These are phyloP conservation scores for Candidula unifasciata DNA, from an alignment of 2,888 invertebrate genomes.

Conservation along the genomic window DNA sequence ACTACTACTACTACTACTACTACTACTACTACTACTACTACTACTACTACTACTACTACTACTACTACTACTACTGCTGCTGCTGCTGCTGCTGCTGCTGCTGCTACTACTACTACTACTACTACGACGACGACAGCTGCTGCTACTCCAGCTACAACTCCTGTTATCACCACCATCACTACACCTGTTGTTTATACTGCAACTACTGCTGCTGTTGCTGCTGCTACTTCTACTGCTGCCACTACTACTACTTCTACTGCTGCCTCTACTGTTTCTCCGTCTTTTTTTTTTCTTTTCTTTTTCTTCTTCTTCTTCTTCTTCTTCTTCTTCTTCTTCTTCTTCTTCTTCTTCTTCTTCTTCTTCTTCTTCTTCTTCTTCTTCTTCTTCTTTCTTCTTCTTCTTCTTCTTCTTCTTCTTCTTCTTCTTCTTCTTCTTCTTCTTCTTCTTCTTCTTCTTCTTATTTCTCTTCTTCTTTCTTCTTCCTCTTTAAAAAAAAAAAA, in stretches of 20 bases:
- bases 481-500: too few species aligned
- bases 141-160: background rate
- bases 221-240: background rate
- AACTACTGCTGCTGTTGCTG: background rate
- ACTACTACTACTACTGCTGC: background rate
- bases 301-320: background rate
- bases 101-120: conserved; percentile 3
- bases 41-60: background rate
- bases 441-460: too few species aligned
- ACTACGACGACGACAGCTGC: background rate
- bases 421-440: background rate
- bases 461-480: too few species aligned
- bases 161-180: background rate
- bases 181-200: background rate
- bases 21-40: background rate
- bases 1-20: background rate
- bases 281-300: background rate
- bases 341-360: background rate
- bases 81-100: background rate
- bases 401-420: background rate
- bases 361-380: background rate
- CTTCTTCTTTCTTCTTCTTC: background rate
- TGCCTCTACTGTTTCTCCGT: background rate
- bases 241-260: background rate
- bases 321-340: background rate